phyloP scores from a whole-genome alignment of 2,797 vertebrate species.

The Pipistrellus nathusii region DNA sequence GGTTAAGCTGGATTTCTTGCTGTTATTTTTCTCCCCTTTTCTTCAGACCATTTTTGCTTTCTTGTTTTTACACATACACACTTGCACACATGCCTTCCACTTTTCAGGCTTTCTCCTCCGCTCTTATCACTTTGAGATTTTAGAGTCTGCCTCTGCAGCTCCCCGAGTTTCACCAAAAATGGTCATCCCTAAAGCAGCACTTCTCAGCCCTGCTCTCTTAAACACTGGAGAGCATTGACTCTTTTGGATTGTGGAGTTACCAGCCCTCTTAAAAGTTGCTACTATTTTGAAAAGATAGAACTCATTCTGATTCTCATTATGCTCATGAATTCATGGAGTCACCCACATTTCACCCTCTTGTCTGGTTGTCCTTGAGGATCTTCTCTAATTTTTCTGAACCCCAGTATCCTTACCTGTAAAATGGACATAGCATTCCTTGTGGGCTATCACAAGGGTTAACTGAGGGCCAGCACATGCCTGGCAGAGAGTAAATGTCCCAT shows the following conservation, averaged over 20 bases:
- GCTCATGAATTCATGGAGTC: neutral
- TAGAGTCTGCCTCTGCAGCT: neutral
- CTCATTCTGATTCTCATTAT: neutral
- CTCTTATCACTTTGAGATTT: neutral
- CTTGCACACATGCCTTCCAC: neutral
- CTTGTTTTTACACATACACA: neutral
- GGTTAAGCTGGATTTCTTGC: conserved; percentile 54
- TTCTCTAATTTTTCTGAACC: conserved; percentile 26
- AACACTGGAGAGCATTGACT: neutral
- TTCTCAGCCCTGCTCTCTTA: neutral
- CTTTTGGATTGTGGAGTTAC: neutral
- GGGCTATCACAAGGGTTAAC: neutral
- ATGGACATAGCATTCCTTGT: neutral
- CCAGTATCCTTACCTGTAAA: conserved; percentile 37
- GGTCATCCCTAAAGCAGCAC: neutral
- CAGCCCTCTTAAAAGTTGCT: conserved; percentile 11
- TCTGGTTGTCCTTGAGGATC: neutral
- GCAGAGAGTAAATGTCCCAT: neutral
- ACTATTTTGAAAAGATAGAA: conserved; percentile 33
- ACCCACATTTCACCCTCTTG: neutral
- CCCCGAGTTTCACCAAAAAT: conserved; percentile 55
- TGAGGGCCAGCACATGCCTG: neutral
- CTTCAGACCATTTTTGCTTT: conserved; percentile 54
- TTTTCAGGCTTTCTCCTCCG: neutral
- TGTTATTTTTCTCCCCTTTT: conserved; percentile 29